These are phyloP conservation scores for Esox masquinongy DNA, from an alignment of 2,797 vertebrate genomes.

Conservation along the genomic window DNA sequence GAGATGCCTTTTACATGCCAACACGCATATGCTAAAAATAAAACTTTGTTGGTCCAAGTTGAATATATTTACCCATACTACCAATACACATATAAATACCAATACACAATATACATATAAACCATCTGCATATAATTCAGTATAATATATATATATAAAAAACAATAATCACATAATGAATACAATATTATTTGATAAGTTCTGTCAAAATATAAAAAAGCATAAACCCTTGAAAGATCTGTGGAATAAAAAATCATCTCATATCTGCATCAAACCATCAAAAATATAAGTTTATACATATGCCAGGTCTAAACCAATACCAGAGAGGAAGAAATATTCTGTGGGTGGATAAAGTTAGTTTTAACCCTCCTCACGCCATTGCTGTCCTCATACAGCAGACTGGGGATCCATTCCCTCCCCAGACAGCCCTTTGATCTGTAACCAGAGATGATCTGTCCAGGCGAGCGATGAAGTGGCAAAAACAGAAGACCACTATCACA, in stretches of 20 bases:
- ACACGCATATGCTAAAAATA: conserved; percentile 53
- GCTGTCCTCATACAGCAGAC: conserved; percentile 63
- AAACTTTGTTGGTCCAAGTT: conserved; percentile 35
- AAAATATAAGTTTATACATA: conserved; percentile 19
- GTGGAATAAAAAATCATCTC: conserved; percentile 37
- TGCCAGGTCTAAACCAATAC: conserved; percentile 40
- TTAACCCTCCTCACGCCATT: conserved; percentile 53
- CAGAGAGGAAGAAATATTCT: conserved; percentile 51
- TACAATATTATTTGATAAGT: conserved; percentile 25
- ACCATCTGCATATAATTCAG: too few relatives aligned
- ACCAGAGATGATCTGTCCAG: conserved; percentile 59
- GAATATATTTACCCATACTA: conserved; percentile 17
- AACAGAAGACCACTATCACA: conserved; percentile 33
- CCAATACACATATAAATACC: too few relatives aligned
- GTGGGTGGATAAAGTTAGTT: conserved; percentile 52
- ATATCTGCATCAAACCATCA: conserved; percentile 27
- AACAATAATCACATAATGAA: conserved; percentile 36
- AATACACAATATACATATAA: too few relatives aligned
- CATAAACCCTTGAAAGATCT: conserved; percentile 32
- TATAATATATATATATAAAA: not conserved
- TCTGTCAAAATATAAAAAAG: not conserved
- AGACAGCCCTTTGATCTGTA: conserved; percentile 66
- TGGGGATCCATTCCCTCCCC: conserved; percentile 70
- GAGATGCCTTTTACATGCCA: conserved; percentile 33
- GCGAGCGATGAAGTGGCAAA: conserved; percentile 49